Base-by-base conservation (phyloP, 2,113 vertebrate species). In the Brienomyrus brachyistius region DNA sequence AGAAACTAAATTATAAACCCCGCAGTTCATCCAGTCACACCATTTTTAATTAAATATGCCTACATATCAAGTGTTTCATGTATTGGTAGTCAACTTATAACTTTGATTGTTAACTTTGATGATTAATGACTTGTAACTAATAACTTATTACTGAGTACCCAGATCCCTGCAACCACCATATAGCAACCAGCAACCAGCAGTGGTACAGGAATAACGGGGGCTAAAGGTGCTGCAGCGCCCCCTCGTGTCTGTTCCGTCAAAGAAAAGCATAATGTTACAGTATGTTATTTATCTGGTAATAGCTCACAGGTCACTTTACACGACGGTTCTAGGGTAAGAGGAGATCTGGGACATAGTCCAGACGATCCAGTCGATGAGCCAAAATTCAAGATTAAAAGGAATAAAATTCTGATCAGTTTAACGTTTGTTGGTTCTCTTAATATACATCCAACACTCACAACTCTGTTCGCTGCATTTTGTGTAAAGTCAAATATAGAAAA, bases 261-360 rank as follows among this genome's bases (percentile, higher is more conserved):
- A 8, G 19, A 7, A 8, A 59, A 59, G 23, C 21, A 9, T 9
- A n/a, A 1, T 3, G 23, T 62, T n/a, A 59, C 8, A 31, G 31
- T 31, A 31, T 31, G 19, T 56, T 23, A 56, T 6, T 56, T 6
- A 10, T 27, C n/a, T 27, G 2, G 23, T n/a, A 27, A 27, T 27
- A 15, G 2, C 23, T 27, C 54, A 23, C 5, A 97, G 94, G 91
- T 96, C 94, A 52, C 95, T 9, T 62, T 27, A 62, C 23, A 40
- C 40, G 23, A 23, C 23, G 8, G 23, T n/a, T 62, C 7, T 62
- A 62, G 7, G 59, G 23, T n/a, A 62, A 62, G 59, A n/a, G 8
- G 59, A 62, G 7, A 62, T 62, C 56, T 6, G 23, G 23, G 3
- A 10, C 23, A 10, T n/a, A 62, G 59, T 62, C 59, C 7, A n/a